Percentiles rank a stretch among this genome's conserved stretches.
Conservation (phyloP, 2,113 vertebrate species). For the Gavialis gangeticus region DNA sequence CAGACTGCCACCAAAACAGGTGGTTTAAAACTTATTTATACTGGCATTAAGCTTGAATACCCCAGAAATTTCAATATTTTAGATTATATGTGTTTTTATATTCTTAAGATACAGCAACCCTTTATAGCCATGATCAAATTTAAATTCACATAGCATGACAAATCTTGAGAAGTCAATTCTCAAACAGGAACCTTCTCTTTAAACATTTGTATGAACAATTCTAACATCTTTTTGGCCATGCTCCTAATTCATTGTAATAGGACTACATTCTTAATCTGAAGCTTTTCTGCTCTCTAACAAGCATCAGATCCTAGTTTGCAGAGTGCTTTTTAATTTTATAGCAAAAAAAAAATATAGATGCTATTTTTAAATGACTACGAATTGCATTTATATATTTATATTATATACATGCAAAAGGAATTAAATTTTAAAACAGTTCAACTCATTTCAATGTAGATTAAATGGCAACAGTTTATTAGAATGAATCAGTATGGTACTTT, state of each 20-base stretch:
- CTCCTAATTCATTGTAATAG: conserved; percentile 29
- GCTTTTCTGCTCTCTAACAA: not conserved
- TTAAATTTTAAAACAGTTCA: conserved; percentile 19
- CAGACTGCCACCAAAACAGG: not conserved
- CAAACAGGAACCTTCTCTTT: conserved; percentile 21
- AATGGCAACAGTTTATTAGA: conserved; percentile 55
- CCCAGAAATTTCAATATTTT: not conserved
- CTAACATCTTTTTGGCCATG: conserved; percentile 13
- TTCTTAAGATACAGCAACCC: not conserved
- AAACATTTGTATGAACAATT: not conserved
- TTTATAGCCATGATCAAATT: not conserved
- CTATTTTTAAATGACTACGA: not conserved
- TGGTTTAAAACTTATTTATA: not conserved
- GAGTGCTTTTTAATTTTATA: not conserved
- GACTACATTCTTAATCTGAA: not conserved
- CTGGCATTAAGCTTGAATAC: not conserved
- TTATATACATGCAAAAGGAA: not conserved
- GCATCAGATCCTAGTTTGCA: not conserved
- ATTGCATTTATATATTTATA: not conserved
- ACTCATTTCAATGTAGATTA: conserved; percentile 18
- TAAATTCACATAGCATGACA: not conserved
- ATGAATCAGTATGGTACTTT: not conserved
- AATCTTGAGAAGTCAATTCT: conserved; percentile 18
- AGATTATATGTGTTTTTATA: not conserved
- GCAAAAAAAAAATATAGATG: not conserved